phyloP scores from a whole-genome alignment of 2,888 invertebrate species.

The Argyresthia albistria region DNA sequence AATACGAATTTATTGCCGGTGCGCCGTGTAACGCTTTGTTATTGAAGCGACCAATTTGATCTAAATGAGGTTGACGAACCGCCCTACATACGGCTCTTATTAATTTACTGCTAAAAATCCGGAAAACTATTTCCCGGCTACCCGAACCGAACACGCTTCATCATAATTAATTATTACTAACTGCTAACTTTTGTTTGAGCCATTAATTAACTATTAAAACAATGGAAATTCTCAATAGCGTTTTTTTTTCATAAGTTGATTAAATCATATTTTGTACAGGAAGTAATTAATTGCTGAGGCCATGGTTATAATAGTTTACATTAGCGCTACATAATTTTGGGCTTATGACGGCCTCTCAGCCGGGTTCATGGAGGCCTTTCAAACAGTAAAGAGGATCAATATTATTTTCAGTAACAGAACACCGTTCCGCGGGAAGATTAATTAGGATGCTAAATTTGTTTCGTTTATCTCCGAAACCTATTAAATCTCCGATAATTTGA shows the following conservation, averaged over 20 bases:
- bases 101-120: not conserved
- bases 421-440: conserved; percentile 51
- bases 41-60: conserved; percentile 3
- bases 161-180: no score
- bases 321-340: not conserved
- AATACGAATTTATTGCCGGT: not conserved
- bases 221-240: no score
- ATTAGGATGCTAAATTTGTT: conserved; percentile 67
- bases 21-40: not conserved
- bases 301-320: not conserved
- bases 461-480: conserved; percentile 59
- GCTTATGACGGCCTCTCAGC: no score
- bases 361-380: not conserved
- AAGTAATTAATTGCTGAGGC: no score
- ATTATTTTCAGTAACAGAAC: conserved; percentile 59
- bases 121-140: not conserved
- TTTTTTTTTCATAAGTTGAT: no score
- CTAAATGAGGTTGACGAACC: conserved; percentile 23
- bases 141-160: no score
- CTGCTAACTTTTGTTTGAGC: no score
- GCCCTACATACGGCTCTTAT: conserved; percentile 13
- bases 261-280: no score
- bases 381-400: conserved; percentile 34
- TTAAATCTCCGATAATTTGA: conserved; percentile 28
- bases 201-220: no score